Base-by-base conservation (phyloP, 2,113 vertebrate species). In the Eleginops maclovinus region DNA sequence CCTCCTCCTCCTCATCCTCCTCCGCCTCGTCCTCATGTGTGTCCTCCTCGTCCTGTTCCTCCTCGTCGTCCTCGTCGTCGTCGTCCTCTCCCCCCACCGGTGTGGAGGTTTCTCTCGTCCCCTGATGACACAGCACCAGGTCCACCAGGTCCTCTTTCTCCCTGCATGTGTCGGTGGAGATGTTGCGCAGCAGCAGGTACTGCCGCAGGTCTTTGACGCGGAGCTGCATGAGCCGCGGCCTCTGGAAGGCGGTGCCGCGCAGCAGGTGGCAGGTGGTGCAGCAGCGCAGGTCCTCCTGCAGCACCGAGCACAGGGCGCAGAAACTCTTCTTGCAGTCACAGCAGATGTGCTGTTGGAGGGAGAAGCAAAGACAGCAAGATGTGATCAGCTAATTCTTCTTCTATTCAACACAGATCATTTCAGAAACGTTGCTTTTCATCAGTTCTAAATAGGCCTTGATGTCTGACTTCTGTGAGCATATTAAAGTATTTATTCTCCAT, bases 131-230 rank as follows among this genome's bases (percentile, higher is more conserved):
- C 65, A 99, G 93, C 74, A 99, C 96, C 4, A 99, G 95, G 47
- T 99, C 97, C 75, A 99, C 98, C 93, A 99, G 91, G 93, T 99
- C 98, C 79, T 97, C 96, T 44, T 99, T 99, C 94, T 99, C 98
- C 3, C 97, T 92, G 92, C 98, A 99, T 0, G 97, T 98, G 68
- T 99, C 97, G 0, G 93, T 98, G 0, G 97, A 95, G 77, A 99
- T 97, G 91, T 99, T 97, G 67, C 97, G 93, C 81, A 99, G 96
- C 16, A 94, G 82, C 86, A 99, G 97, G 74, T 99, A 99, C 94
- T 97, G 96, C 0, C 97, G 96, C 70, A 99, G 95, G 85, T 99
- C 98, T 68, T 97, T 98, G 6, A 99, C 97, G 11, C 97, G 96
- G 73, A 99, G 59, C 24, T 96, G 94, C 97, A 99, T 99, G 56